Evolutionary conservation across 2,797 vertebrate genomes (phyloP), one percentile per base, ranked within the genome.

Genomic region (Dryobates pubescens): DNA sequence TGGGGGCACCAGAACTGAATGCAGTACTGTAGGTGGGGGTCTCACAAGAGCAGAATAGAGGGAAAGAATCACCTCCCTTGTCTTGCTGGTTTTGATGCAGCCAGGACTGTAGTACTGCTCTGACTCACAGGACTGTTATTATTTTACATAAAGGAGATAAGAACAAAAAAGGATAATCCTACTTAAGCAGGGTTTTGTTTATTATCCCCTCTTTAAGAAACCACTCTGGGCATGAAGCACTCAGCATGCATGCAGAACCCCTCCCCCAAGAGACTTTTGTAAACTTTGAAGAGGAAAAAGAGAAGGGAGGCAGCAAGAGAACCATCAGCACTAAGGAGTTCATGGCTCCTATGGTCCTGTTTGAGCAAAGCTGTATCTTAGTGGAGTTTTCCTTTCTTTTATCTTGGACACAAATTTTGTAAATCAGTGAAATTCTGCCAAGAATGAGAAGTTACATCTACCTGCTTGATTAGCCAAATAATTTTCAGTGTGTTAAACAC

Each of bases 121-220:
- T 58, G 24, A 89, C 45, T 58, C 34, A 68, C 11, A 45, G 15
- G 22, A 56, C 29, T 36, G 4, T 41, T 90, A 34, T n/a, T 54
- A 41, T 73, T 92, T 92, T 73, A 69, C 53, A 69, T 54, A 85
- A 85, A 82, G 7, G 26, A 68, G 72, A 78, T 11, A 7, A 80
- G 43, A 34, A 69, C 13, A 82, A 81, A 88, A 91, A 68, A 38
- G 29, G 6, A 67, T 41, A 74, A 86, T 34, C n/a, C 45, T 15
- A 13, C 67, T 74, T 83, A 82, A 81, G 58, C n/a, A 30, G 8
- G 17, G 20, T 53, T 64, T 65, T 57, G 22, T 61, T 38, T 84
- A 27, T 74, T 73, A 65, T 19, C 69, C 30, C 8, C 36, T 51
- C 51, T 82, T 73, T 20, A 85, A 61, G 62, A 54, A 89, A 68